phyloP scores from a whole-genome alignment of 1,140 invertebrate species.

The Phymastichus coffea region DNA sequence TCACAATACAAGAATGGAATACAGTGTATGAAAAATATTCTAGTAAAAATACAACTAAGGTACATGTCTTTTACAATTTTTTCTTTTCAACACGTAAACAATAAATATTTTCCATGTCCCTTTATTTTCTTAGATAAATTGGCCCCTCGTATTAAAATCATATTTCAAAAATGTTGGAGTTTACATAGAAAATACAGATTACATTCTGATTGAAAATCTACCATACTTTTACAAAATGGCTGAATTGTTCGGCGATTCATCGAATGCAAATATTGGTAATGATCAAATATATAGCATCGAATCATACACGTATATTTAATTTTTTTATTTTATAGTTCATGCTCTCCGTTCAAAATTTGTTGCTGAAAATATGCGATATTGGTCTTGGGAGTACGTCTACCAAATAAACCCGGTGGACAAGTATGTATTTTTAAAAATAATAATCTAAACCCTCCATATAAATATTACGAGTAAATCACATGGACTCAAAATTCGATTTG shows the following conservation, averaged over 20 bases:
- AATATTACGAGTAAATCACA: not conserved
- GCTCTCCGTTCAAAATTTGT: not conserved
- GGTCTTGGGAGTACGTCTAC: not conserved
- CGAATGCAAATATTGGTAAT: not conserved
- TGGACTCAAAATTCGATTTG: not conserved
- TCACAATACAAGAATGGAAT: not conserved
- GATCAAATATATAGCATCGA: too few species aligned
- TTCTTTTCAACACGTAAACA: too few species aligned
- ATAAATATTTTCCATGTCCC: not conserved
- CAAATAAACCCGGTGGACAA: not conserved
- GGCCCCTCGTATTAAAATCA: not conserved
- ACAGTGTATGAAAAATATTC: not conserved
- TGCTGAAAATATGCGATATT: not conserved
- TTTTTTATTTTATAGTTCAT: not conserved
- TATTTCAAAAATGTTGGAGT: not conserved
- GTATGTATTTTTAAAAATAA: not conserved
- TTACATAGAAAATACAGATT: not conserved
- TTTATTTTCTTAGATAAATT: conserved; percentile 2
- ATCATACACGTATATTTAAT: too few species aligned
- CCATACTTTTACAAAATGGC: not conserved
- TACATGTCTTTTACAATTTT: too few species aligned
- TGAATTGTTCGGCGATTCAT: not conserved
- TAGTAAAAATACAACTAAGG: not conserved
- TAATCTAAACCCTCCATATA: not conserved
- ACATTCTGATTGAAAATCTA: not conserved